Percentiles rank a stretch among this genome's conserved stretches.
Evolutionary conservation across 2,888 invertebrate genomes (phyloP).

Genomic region (Platerodrilus igneus): DNA sequence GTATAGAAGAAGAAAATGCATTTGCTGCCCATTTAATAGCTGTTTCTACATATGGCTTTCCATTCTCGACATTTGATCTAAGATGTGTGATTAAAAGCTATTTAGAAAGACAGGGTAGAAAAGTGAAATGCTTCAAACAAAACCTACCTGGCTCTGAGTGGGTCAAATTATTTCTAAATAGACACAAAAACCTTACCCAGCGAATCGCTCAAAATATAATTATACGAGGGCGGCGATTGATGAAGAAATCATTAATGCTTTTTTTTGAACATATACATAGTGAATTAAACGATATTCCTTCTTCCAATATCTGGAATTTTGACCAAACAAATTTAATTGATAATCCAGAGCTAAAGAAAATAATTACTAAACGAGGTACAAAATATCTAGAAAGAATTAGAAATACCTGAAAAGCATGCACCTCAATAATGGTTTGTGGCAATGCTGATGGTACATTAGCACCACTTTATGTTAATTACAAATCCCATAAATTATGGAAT

Average conservation of each 20-base stretch:
- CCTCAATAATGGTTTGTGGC: slow-evolving; percentile 3
- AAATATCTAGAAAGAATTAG: neutral
- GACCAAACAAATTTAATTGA: slow-evolving; percentile 39
- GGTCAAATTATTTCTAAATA: too few species aligned
- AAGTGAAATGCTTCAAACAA: too few species aligned
- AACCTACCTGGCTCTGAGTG: too few species aligned
- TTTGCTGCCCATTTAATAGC: too few species aligned
- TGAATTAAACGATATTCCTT: slow-evolving; percentile 17
- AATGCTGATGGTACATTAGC: slow-evolving; percentile 1
- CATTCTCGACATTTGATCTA: too few species aligned
- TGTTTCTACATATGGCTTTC: too few species aligned
- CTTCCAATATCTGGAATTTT: slow-evolving; percentile 35
- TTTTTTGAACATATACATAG: slow-evolving; percentile 20
- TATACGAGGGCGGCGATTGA: slow-evolving; percentile 5
- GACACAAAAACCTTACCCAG: slow-evolving; percentile 2
- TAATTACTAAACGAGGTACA: slow-evolving; percentile 1
- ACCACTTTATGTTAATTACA: slow-evolving; percentile 2
- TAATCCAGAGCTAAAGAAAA: slow-evolving; percentile 30
- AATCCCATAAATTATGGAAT: neutral
- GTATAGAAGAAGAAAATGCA: too few species aligned
- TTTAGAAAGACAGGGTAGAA: too few species aligned
- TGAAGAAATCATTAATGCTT: slow-evolving; percentile 8
- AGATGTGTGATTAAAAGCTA: too few species aligned
- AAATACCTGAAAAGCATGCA: slow-evolving; percentile 2
- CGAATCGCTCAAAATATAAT: slow-evolving; percentile 7